phyloP scores from a whole-genome alignment of 2,888 invertebrate genomes.

The Drosophila koepferae region DNA sequence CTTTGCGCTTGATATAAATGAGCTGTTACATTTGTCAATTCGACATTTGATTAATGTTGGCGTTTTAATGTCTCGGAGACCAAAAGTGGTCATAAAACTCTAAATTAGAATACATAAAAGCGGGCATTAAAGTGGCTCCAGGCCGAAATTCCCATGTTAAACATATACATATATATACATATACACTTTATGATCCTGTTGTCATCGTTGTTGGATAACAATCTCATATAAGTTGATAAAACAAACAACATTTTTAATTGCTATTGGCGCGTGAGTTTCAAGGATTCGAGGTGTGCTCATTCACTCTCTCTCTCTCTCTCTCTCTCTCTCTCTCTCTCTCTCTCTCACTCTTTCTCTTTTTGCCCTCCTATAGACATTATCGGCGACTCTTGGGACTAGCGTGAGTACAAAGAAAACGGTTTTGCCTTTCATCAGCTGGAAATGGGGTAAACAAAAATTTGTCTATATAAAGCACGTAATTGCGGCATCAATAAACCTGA shows the following conservation, averaged over 20 bases:
- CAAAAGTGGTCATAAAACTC: conserved; percentile 38
- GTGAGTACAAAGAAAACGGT: conserved; percentile 25
- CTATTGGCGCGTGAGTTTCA: conserved; percentile 1
- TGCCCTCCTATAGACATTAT: conserved; percentile 4
- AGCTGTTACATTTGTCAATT: conserved; percentile 33
- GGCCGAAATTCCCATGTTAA: conserved; percentile 21
- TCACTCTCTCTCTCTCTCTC: background rate
- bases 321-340: background rate
- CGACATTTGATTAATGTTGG: conserved; percentile 15
- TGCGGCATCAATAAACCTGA: conserved; percentile 30
- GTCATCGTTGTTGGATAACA: conserved; percentile 22
- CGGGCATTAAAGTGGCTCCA: conserved; percentile 21
- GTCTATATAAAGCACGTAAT: conserved; percentile 11
- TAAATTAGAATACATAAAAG: conserved; percentile 54
- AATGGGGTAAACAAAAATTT: conserved; percentile 18
- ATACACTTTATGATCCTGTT: conserved; percentile 40
- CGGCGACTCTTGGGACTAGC: background rate
- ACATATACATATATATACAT: conserved; percentile 16
- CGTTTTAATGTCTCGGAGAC: conserved; percentile 25
- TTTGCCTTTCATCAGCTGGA: conserved; percentile 24
- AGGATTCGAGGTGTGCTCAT: conserved; percentile 10
- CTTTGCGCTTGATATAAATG: conserved; percentile 44
- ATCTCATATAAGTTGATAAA: conserved; percentile 35
- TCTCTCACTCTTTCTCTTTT: background rate
- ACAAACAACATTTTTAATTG: conserved; percentile 46